phyloP scores from a whole-genome alignment of 2,113 vertebrate genomes.

The Arenaria interpres region DNA sequence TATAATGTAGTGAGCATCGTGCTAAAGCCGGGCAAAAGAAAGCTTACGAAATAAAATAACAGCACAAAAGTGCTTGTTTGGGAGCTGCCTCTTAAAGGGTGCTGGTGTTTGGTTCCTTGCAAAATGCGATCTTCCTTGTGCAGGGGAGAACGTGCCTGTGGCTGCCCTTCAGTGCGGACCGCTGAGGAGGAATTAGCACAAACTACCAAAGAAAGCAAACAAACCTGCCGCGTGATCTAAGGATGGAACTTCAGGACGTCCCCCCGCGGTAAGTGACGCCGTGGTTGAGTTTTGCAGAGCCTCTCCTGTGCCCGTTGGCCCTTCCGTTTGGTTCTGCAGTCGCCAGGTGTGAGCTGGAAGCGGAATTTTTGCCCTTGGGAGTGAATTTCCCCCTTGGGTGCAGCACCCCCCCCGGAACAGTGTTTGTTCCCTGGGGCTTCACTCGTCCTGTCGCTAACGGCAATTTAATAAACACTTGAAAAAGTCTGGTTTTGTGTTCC shows the following conservation, averaged over 20 bases:
- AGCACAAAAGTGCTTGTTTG: neutral
- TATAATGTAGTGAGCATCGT: accelerated
- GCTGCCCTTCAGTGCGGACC: neutral
- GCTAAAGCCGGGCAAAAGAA: neutral
- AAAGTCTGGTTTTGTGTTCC: neutral
- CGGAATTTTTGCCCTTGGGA: neutral
- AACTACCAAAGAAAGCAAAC: neutral
- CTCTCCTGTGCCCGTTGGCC: neutral
- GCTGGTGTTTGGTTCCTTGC: neutral
- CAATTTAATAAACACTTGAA: neutral
- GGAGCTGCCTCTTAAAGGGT: neutral
- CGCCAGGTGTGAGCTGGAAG: neutral
- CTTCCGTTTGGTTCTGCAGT: accelerated
- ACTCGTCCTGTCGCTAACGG: neutral
- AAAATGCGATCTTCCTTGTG: neutral
- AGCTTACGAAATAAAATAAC: neutral
- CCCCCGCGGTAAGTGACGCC: neutral
- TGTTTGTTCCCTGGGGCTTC: neutral
- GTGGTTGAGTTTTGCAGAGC: neutral
- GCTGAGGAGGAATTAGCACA: neutral
- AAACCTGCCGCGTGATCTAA: accelerated
- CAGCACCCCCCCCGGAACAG: neutral
- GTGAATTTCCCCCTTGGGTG: neutral
- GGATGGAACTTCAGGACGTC: neutral
- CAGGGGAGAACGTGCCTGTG: neutral